Evolutionary conservation across 1,140 invertebrate genomes (phyloP).

Genomic region (Zaprionus tsacasi): DNA sequence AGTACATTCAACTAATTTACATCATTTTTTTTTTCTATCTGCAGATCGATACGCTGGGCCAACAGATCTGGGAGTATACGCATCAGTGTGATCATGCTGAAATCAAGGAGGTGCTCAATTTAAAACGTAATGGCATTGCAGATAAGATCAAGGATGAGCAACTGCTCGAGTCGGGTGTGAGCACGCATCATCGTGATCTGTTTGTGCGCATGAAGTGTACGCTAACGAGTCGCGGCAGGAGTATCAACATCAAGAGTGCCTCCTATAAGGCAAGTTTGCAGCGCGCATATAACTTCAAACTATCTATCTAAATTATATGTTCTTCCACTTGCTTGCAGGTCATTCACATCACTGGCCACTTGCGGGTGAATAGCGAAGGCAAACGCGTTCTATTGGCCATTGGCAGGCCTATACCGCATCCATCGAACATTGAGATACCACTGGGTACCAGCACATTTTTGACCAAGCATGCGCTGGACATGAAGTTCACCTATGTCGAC

Average conservation of each 20-base stretch:
- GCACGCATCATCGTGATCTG: constrained; percentile 86
- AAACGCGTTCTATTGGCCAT: constrained; percentile 88
- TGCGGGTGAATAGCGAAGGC: constrained; percentile 86
- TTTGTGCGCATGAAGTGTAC: constrained; percentile 96
- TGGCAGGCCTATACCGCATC: constrained; percentile 95
- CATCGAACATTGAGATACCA: constrained; percentile 95
- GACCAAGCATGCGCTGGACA: constrained; percentile 95
- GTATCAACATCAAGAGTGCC: constrained; percentile 96
- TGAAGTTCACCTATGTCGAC: constrained; percentile 97
- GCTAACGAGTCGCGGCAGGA: constrained; percentile 94
- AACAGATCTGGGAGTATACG: constrained; percentile 96
- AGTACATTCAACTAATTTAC: constrained; percentile 10
- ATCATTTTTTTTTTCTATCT: constrained; percentile 35
- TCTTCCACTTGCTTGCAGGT: constrained; percentile 87
- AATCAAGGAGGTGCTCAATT: constrained; percentile 90
- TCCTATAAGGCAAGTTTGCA: constrained; percentile 90
- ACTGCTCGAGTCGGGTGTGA: constrained; percentile 73
- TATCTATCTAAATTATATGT: constrained; percentile 6
- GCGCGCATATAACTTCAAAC: neutral
- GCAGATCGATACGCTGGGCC: constrained; percentile 96
- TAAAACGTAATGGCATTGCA: constrained; percentile 61
- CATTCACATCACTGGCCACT: constrained; percentile 93
- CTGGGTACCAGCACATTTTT: constrained; percentile 95
- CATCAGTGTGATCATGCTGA: constrained; percentile 98
- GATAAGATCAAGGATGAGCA: constrained; percentile 85